phyloP scores from a whole-genome alignment of 2,113 vertebrate genomes.

The Bothrops jararaca region DNA sequence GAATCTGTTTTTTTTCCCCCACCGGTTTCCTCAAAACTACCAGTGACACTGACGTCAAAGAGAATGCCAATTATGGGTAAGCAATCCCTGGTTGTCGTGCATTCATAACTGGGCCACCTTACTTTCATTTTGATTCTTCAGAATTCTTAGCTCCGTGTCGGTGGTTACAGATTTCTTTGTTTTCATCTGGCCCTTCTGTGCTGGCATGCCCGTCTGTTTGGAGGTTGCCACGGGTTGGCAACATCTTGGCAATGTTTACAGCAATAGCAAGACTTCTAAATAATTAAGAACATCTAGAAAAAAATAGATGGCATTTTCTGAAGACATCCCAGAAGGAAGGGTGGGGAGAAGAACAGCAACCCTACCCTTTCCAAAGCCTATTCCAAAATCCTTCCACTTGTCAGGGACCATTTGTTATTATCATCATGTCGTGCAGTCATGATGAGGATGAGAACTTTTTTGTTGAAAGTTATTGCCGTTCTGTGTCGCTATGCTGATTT shows the following conservation, averaged over 20 bases:
- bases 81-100: slow-evolving; percentile 59
- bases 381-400: background rate
- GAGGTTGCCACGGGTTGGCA: background rate
- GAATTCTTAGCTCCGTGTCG: slow-evolving; percentile 47
- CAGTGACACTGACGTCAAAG: slow-evolving; percentile 85
- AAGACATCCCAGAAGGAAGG: background rate
- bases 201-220: background rate
- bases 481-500: background rate
- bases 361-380: background rate
- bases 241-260: background rate
- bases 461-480: background rate
- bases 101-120: slow-evolving; percentile 38
- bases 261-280: background rate
- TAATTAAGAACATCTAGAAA: background rate
- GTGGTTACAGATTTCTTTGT: slow-evolving; percentile 1
- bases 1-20: slow-evolving; percentile 60
- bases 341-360: background rate
- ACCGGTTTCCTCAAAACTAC: slow-evolving; percentile 52
- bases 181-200: background rate
- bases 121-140: slow-evolving; percentile 36
- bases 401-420: background rate
- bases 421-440: background rate
- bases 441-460: background rate
- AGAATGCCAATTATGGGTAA: slow-evolving; percentile 82
- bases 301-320: background rate